Conservation (phyloP, 1,140 invertebrate genomes). For the Drosophila bipectinata region DNA sequence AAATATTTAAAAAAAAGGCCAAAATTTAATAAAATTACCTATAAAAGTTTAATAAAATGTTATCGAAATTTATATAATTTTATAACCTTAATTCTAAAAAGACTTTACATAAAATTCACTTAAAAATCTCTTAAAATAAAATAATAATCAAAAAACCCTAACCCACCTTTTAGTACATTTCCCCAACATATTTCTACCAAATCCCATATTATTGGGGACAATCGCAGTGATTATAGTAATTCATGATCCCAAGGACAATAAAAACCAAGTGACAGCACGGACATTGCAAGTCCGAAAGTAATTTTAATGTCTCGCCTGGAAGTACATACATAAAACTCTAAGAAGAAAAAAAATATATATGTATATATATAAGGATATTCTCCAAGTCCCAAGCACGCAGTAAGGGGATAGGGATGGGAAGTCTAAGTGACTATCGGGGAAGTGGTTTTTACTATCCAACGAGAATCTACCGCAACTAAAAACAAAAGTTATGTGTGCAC, state of each 20-base stretch:
- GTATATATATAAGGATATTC: background rate
- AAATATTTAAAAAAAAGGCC: background rate
- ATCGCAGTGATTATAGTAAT: conserved; percentile 46
- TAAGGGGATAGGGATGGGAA: background rate
- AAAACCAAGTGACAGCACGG: conserved; percentile 28
- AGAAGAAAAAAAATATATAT: background rate
- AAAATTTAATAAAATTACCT: background rate
- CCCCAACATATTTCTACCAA: background rate
- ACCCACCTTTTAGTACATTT: background rate
- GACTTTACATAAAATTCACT: too few relatives aligned
- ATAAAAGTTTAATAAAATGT: too few relatives aligned
- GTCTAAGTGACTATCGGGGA: conserved; percentile 28
- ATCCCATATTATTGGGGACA: conserved; percentile 25
- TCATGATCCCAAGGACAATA: conserved; percentile 41
- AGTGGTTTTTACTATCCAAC: conserved; percentile 51
- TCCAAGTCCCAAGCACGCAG: conserved; percentile 32
- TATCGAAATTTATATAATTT: too few relatives aligned
- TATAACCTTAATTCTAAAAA: too few relatives aligned
- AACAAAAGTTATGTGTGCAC: conserved; percentile 70
- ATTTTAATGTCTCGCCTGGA: conserved; percentile 53
- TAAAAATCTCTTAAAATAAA: background rate
- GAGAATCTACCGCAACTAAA: conserved; percentile 62
- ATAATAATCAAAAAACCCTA: background rate
- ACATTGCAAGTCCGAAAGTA: conserved; percentile 10
- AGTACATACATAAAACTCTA: conserved; percentile 34